These are phyloP conservation scores for Phaenicophaeus curvirostris DNA, from an alignment of 2,797 vertebrate species.

Conservation along the genomic window DNA sequence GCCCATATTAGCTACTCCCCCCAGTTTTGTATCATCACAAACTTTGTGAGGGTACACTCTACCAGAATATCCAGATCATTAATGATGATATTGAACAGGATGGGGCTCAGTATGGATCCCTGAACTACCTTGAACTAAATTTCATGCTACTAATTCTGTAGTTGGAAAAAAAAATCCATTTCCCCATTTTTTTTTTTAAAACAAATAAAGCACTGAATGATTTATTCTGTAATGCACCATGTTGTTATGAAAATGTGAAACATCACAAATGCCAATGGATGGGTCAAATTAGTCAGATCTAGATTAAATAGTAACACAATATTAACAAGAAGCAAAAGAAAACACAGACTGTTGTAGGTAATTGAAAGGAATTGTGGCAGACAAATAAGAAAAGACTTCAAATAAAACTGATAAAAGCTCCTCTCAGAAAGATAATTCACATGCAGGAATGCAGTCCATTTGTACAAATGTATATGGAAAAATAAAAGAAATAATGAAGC, in stretches of 20 bases:
- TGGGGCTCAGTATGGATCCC: neutral
- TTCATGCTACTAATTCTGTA: neutral
- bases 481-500: conserved; percentile 1
- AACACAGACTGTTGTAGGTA: neutral
- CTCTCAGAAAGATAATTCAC: conserved; percentile 4
- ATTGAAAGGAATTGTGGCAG: neutral
- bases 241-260: neutral
- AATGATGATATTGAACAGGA: neutral
- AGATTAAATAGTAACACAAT: neutral
- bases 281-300: neutral
- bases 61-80: neutral
- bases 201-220: neutral
- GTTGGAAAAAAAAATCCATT: neutral
- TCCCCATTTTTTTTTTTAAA: neutral
- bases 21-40: neutral
- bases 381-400: neutral
- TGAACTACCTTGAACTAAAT: neutral
- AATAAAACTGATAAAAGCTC: conserved; percentile 2
- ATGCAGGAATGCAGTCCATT: neutral
- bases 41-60: neutral
- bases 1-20: neutral
- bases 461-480: neutral
- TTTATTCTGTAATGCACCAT: neutral
- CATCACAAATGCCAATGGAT: neutral
- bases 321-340: conserved; percentile 10